Evolutionary conservation across 2,797 vertebrate species (phyloP).

Genomic region (Peromyscus attwateri): DNA sequence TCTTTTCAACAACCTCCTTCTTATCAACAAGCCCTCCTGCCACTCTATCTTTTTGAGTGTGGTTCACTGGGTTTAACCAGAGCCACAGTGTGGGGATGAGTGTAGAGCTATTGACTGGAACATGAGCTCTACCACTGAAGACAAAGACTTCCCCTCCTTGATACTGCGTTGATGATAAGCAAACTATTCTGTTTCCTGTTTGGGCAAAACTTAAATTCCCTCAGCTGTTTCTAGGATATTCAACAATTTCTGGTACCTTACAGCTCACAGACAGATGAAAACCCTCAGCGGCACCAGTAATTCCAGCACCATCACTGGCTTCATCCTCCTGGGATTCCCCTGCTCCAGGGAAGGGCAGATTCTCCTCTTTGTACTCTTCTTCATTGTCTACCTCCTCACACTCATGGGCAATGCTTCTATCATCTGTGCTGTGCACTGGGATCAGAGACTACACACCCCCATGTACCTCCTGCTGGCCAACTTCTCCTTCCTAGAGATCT

Average conservation of each 20-base stretch:
- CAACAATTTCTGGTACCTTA: neutral
- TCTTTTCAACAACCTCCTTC: neutral
- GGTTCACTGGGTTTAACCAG: neutral
- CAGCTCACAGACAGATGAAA: slow-evolving; percentile 48
- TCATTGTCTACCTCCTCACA: neutral
- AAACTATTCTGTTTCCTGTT: neutral
- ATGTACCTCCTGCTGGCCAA: slow-evolving; percentile 78
- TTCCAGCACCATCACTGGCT: slow-evolving; percentile 63
- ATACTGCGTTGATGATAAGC: neutral
- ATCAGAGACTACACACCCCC: slow-evolving; percentile 77
- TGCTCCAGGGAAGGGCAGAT: neutral
- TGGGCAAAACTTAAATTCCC: neutral
- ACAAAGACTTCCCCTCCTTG: neutral
- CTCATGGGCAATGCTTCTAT: slow-evolving; percentile 72
- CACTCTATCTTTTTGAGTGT: neutral
- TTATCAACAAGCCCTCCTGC: neutral
- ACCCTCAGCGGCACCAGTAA: neutral
- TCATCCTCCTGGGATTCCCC: slow-evolving; percentile 80
- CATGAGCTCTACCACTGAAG: neutral
- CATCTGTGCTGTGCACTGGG: slow-evolving; percentile 67
- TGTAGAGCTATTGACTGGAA: neutral
- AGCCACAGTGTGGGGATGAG: neutral
- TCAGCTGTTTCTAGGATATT: neutral
- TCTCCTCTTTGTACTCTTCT: neutral
- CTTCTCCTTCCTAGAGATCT: slow-evolving; percentile 80